Conservation (phyloP, 1,140 invertebrate species). For the Maniola jurtina region DNA sequence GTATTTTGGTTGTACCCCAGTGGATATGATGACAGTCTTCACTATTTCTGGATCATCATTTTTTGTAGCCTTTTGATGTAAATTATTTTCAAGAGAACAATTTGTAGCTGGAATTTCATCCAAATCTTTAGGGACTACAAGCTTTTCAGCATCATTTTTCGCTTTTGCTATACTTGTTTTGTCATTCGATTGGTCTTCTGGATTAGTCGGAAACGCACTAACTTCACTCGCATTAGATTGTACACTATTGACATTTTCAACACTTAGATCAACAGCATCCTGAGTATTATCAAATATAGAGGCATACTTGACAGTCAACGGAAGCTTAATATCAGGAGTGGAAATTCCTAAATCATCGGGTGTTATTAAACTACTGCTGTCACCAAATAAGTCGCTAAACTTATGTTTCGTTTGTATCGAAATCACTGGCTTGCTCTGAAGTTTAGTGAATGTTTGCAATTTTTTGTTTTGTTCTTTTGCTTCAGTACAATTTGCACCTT, state of each 20-base stretch:
- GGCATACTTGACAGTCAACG: conserved; percentile 35
- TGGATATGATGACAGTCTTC: conserved; percentile 58
- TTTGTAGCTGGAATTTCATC: neutral
- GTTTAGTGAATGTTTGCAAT: conserved; percentile 21
- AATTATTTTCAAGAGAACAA: conserved; percentile 15
- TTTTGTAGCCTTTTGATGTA: conserved; percentile 33
- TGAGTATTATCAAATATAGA: conserved; percentile 59
- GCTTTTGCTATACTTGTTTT: conserved; percentile 11
- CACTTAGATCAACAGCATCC: conserved; percentile 50
- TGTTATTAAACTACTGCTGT: conserved; percentile 65
- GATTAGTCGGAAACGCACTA: conserved; percentile 3
- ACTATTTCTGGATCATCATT: conserved; percentile 32
- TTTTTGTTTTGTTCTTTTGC: conserved; percentile 13
- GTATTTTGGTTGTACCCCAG: conserved; percentile 45
- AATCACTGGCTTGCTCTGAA: conserved; percentile 20
- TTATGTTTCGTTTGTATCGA: conserved; percentile 38
- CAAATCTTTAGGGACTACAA: neutral
- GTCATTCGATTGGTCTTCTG: neutral
- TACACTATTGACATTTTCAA: conserved; percentile 31
- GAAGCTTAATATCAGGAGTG: conserved; percentile 11
- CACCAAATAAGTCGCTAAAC: conserved; percentile 66
- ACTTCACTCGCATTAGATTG: conserved; percentile 5
- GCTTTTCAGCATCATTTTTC: conserved; percentile 12
- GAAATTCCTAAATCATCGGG: conserved; percentile 62
- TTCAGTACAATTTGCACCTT: conserved; percentile 17